phyloP scores from a whole-genome alignment of 2,888 invertebrate species.

The Mythimna ferrago region DNA sequence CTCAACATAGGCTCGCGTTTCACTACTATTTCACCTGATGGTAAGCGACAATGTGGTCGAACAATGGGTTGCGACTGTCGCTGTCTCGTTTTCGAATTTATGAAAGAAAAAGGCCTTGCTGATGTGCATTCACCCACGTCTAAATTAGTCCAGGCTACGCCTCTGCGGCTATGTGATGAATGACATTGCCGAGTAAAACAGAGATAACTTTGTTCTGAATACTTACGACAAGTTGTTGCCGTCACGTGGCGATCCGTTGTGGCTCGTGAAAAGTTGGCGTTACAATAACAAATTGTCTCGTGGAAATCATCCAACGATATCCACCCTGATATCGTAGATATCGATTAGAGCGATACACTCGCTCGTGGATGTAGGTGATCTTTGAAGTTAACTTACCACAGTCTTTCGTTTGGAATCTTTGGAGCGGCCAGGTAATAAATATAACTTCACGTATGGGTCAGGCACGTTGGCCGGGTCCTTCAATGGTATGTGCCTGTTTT shows the following conservation, averaged over 20 bases:
- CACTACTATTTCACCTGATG: no score
- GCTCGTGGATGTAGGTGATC: background rate
- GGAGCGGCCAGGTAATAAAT: constrained; percentile 95
- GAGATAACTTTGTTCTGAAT: background rate
- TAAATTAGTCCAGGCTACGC: no score
- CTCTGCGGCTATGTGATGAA: background rate
- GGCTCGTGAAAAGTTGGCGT: background rate
- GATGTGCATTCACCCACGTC: no score
- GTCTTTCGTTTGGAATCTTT: constrained; percentile 97
- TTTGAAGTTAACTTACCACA: constrained; percentile 86
- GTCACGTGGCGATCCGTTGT: background rate
- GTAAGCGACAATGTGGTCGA: no score
- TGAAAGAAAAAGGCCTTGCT: no score
- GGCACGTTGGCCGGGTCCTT: constrained; percentile 96
- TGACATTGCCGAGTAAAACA: background rate
- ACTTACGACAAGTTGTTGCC: background rate
- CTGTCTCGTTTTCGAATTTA: no score
- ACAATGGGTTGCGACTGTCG: no score
- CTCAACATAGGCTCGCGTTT: background rate
- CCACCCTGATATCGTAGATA: no score
- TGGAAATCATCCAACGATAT: background rate
- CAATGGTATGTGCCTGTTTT: constrained; percentile 93
- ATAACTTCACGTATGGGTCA: constrained; percentile 97
- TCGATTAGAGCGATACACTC: background rate
- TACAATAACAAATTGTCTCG: background rate